Conservation (phyloP, 2,113 vertebrate species). For the Andinoacara biseriatus region DNA sequence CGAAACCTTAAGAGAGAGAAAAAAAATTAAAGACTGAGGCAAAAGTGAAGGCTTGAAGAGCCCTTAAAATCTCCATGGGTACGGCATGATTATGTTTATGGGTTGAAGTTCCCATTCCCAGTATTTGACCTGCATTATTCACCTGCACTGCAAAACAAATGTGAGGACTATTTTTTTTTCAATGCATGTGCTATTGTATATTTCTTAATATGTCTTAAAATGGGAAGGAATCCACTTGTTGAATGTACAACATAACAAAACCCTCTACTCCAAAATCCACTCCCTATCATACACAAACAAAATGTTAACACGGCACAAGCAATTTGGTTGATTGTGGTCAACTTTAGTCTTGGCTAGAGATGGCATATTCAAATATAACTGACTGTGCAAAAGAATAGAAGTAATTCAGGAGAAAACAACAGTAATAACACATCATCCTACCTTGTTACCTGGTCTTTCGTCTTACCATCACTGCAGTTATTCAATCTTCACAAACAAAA, state of each 20-base stretch:
- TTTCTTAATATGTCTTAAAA: neutral
- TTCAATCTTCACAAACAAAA: conserved; percentile 80
- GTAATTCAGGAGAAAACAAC: conserved; percentile 50
- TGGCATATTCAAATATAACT: conserved; percentile 1
- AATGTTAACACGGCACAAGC: neutral
- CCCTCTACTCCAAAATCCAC: neutral
- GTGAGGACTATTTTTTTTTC: neutral
- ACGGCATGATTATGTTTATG: neutral
- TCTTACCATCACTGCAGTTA: conserved; percentile 74
- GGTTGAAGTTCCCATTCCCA: neutral
- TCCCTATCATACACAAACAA: neutral
- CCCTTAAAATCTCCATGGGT: neutral
- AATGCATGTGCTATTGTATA: neutral
- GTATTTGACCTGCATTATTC: neutral
- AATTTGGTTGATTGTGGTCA: neutral
- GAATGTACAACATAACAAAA: neutral
- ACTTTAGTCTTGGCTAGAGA: neutral
- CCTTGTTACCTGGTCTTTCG: conserved; percentile 68
- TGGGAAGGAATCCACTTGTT: neutral
- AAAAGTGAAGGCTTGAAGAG: conserved; percentile 35
- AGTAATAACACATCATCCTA: conserved; percentile 66
- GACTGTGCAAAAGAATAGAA: conserved; percentile 28
- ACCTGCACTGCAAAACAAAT: neutral
- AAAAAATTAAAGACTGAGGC: neutral
- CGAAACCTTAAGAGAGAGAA: conserved; percentile 14